A percentile compares a stretch with the other conserved stretches of the same genome.
phyloP scores from a whole-genome alignment of 37 sponge, comb jelly and placozoan species.

The Eunapius fragilis region DNA sequence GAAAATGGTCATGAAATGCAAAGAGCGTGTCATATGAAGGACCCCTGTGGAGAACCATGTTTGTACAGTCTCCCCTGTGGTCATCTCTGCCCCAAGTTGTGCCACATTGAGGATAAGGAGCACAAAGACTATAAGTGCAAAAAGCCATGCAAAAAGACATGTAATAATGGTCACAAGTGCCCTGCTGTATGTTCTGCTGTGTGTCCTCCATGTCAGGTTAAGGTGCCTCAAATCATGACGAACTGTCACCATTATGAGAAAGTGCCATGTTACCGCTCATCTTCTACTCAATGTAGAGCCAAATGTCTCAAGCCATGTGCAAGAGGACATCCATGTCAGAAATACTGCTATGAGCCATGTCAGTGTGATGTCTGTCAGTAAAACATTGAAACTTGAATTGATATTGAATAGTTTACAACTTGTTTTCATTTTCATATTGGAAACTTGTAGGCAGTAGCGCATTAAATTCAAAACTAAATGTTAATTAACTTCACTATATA shows the following conservation, averaged over 20 bases:
- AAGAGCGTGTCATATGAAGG: slow-evolving; percentile 13
- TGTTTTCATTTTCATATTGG: too few relatives aligned
- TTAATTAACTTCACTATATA: too few relatives aligned
- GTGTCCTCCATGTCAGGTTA: slow-evolving; percentile 37
- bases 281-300: too few relatives aligned
- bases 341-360: slow-evolving; percentile 34
- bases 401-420: too few relatives aligned
- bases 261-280: too few relatives aligned
- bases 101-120: slow-evolving; percentile 70
- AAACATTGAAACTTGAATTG: too few relatives aligned
- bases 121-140: slow-evolving; percentile 36
- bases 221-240: too few relatives aligned
- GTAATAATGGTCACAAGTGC: slow-evolving; percentile 47
- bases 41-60: slow-evolving; percentile 37
- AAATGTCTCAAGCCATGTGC: slow-evolving; percentile 63
- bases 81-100: slow-evolving; percentile 61
- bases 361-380: too few relatives aligned
- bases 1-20: slow-evolving; percentile 63
- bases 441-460: too few relatives aligned
- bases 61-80: slow-evolving; percentile 54
- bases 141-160: slow-evolving; percentile 57
- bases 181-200: slow-evolving; percentile 64
- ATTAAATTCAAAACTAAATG: too few relatives aligned
- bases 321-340: slow-evolving; percentile 46
- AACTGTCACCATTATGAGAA: too few relatives aligned